These are phyloP conservation scores for Scolanthus callimorphus DNA, from an alignment of 92 coral and sea anemone species.

Conservation along the genomic window DNA sequence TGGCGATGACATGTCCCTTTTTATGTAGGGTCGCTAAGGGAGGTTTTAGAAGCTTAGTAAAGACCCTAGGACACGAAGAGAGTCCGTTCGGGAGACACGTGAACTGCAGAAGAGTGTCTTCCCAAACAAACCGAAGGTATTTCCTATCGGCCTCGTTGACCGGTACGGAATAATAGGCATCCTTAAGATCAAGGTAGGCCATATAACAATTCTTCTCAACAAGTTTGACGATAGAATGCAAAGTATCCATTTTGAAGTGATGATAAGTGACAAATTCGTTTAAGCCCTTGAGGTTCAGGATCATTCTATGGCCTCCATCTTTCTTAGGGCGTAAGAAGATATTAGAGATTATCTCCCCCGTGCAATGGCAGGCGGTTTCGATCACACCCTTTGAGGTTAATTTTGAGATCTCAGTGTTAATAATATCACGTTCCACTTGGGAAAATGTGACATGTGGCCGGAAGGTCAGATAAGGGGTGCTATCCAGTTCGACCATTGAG, in stretches of 20 bases:
- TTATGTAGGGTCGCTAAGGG: conserved; percentile 12
- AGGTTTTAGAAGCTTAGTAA: conserved; percentile 32
- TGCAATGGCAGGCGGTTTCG: conserved; percentile 2
- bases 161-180: conserved; percentile 18
- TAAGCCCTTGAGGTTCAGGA: conserved; percentile 12
- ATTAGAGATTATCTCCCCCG: conserved; percentile 9
- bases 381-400: conserved; percentile 9
- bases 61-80: conserved; percentile 24
- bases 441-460: conserved; percentile 2
- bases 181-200: conserved; percentile 12
- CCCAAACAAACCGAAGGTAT: conserved; percentile 23
- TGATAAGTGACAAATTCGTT: conserved; percentile 14
- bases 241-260: conserved; percentile 28
- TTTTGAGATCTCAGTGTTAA: conserved; percentile 16
- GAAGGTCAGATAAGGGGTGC: conserved; percentile 4
- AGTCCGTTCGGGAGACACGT: conserved; percentile 29
- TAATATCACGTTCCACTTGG: conserved; percentile 1
- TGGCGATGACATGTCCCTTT: conserved; percentile 18
- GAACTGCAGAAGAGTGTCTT: conserved; percentile 1
- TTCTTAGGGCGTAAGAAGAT: conserved; percentile 19
- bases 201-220: conserved; percentile 11
- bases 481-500: background rate
- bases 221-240: background rate
- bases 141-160: background rate
- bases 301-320: conserved; percentile 23